These are phyloP conservation scores for Eleutherodactylus coqui DNA, from an alignment of 2,797 vertebrate species.

Conservation along the genomic window DNA sequence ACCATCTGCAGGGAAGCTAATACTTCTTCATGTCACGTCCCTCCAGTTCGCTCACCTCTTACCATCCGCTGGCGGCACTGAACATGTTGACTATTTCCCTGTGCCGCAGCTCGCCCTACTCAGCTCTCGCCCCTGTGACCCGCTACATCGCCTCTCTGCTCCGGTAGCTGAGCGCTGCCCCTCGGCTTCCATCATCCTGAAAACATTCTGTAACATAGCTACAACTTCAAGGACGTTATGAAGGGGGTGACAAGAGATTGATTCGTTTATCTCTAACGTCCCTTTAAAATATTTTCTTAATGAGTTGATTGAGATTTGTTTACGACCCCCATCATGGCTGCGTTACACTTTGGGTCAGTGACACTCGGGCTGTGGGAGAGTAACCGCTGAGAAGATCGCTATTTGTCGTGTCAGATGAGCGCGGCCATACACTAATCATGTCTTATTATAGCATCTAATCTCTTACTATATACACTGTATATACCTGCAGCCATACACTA, in stretches of 20 bases:
- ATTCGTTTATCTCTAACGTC: neutral
- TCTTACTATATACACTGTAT: too few relatives aligned
- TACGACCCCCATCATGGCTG: neutral
- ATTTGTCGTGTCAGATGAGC: neutral
- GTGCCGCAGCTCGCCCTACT: too few relatives aligned
- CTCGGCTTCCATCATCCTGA: neutral
- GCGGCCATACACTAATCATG: neutral
- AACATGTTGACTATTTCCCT: too few relatives aligned
- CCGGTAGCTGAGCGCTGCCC: neutral
- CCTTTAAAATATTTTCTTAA: neutral
- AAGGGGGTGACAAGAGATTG: neutral
- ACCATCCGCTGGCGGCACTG: too few relatives aligned
- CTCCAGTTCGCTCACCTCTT: neutral
- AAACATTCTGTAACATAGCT: neutral
- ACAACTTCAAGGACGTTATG: neutral
- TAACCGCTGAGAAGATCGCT: neutral
- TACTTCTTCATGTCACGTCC: neutral
- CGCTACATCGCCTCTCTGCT: neutral
- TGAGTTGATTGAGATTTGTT: neutral
- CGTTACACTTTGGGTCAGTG: slow-evolving; percentile 11
- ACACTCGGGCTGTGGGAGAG: slow-evolving; percentile 12
- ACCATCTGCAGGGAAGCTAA: too few relatives aligned
- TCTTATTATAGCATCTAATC: too few relatives aligned
- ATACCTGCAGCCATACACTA: too few relatives aligned
- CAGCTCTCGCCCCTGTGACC: neutral